A percentile compares a stretch with the other conserved stretches of the same genome.
Evolutionary conservation across 1,140 invertebrate species (phyloP).

Genomic region (Drosophila saltans): DNA sequence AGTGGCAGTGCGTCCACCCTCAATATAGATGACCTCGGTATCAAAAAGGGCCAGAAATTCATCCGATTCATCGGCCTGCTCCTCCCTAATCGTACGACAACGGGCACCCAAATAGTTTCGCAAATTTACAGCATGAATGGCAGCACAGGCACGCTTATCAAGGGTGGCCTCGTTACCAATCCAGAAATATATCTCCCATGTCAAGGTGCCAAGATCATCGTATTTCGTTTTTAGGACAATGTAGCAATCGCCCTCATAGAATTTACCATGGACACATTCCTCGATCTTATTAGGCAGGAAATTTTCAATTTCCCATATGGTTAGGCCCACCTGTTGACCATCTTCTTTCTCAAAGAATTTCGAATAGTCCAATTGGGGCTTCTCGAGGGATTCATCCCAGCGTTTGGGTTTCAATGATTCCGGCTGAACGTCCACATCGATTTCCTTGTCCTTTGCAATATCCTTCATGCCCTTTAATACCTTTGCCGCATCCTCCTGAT

Average conservation of each 20-base stretch:
- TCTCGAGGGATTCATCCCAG: slow-evolving; percentile 97
- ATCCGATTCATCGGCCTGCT: slow-evolving; percentile 97
- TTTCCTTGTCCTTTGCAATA: slow-evolving; percentile 90
- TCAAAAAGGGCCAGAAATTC: slow-evolving; percentile 98
- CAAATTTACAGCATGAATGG: slow-evolving; percentile 99
- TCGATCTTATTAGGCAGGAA: slow-evolving; percentile 98
- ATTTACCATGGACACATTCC: slow-evolving; percentile 97
- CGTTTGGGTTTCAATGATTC: slow-evolving; percentile 88
- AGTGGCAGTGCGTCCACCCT: slow-evolving; percentile 97
- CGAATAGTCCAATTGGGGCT: slow-evolving; percentile 98
- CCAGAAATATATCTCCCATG: slow-evolving; percentile 99
- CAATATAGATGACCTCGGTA: slow-evolving; percentile 96
- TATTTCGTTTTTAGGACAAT: slow-evolving; percentile 96
- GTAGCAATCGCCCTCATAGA: slow-evolving; percentile 99
- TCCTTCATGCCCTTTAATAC: slow-evolving; percentile 99
- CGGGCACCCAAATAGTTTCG: slow-evolving; percentile 97
- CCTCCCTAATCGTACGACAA: slow-evolving; percentile 98
- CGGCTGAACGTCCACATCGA: slow-evolving; percentile 48
- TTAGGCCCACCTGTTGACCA: slow-evolving; percentile 93
- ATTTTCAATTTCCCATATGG: slow-evolving; percentile 99
- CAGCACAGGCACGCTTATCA: slow-evolving; percentile 99
- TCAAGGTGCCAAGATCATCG: slow-evolving; percentile 93
- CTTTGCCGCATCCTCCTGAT: slow-evolving; percentile 91
- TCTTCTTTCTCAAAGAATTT: slow-evolving; percentile 99
- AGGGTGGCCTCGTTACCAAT: slow-evolving; percentile 98